Conservation (phyloP, 2,888 invertebrate species). For the Pterobdella sp. region DNA sequence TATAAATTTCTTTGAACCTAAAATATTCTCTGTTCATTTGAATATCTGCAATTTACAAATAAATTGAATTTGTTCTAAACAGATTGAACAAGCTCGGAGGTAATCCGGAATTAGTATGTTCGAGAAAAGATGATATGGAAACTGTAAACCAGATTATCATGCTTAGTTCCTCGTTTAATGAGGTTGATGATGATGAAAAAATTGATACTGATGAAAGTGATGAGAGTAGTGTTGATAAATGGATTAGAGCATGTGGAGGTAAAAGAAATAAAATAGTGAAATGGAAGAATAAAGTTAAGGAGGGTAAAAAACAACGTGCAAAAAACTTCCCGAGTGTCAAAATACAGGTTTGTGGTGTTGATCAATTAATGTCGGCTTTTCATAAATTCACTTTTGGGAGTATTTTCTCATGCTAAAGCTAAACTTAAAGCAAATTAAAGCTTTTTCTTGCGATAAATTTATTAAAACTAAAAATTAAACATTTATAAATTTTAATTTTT, state of each 20-base stretch:
- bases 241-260: not conserved
- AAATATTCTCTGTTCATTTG: too few species aligned
- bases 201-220: not conserved
- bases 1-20: too few species aligned
- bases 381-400: not conserved
- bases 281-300: not conserved
- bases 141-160: constrained; percentile 44
- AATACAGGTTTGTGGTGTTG: not conserved
- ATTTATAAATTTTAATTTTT: constrained; percentile 5
- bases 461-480: not conserved
- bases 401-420: too few species aligned
- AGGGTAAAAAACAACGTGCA: not conserved
- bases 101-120: constrained; percentile 63
- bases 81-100: constrained; percentile 63
- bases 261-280: not conserved
- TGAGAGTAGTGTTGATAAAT: not conserved
- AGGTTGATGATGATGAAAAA: not conserved
- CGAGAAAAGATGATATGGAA: constrained; percentile 49
- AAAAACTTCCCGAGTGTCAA: not conserved
- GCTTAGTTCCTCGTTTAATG: constrained; percentile 35
- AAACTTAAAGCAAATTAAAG: too few species aligned
- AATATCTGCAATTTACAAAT: too few species aligned
- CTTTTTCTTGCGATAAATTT: not conserved
- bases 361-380: constrained; percentile 1
- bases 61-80: too few species aligned